Conservation (phyloP, 2,888 invertebrate species). For the Sinopyrophorus schimmeli region DNA sequence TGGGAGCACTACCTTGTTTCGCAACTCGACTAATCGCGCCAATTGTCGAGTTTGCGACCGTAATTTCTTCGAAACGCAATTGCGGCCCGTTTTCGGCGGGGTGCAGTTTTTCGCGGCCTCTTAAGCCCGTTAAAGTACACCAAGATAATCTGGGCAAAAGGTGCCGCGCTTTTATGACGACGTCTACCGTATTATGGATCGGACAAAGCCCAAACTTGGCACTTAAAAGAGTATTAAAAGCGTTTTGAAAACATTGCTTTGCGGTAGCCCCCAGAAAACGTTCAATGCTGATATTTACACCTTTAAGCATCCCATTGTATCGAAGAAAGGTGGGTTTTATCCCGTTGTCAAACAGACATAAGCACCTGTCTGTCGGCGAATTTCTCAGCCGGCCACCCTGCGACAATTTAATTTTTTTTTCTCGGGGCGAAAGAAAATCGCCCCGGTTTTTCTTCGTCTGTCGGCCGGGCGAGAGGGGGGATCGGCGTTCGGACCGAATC, state of each 20-base stretch:
- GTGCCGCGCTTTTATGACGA: slow-evolving; percentile 30
- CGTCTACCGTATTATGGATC: slow-evolving; percentile 26
- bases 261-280: slow-evolving; percentile 32
- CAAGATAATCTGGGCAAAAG: slow-evolving; percentile 35
- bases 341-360: slow-evolving; percentile 30
- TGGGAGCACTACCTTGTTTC: too few relatives aligned
- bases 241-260: slow-evolving; percentile 33
- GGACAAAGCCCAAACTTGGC: slow-evolving; percentile 28
- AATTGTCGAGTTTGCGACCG: too few relatives aligned
- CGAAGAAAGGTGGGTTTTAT: slow-evolving; percentile 30
- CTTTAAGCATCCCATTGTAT: slow-evolving; percentile 34
- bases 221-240: slow-evolving; percentile 33
- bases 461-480: background rate
- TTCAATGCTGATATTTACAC: slow-evolving; percentile 34
- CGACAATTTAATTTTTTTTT: slow-evolving; percentile 4
- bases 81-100: slow-evolving; percentile 11
- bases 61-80: slow-evolving; percentile 9
- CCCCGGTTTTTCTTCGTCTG: background rate
- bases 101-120: slow-evolving; percentile 21
- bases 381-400: slow-evolving; percentile 22
- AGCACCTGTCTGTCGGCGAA: slow-evolving; percentile 32
- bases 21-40: too few relatives aligned
- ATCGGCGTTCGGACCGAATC: slow-evolving; percentile 6
- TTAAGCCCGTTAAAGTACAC: slow-evolving; percentile 34
- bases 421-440: background rate